Percentiles rank a stretch among this genome's conserved stretches.
Evolutionary conservation across 2,797 vertebrate species (phyloP).

Genomic region (Sebastes diaconus): DNA sequence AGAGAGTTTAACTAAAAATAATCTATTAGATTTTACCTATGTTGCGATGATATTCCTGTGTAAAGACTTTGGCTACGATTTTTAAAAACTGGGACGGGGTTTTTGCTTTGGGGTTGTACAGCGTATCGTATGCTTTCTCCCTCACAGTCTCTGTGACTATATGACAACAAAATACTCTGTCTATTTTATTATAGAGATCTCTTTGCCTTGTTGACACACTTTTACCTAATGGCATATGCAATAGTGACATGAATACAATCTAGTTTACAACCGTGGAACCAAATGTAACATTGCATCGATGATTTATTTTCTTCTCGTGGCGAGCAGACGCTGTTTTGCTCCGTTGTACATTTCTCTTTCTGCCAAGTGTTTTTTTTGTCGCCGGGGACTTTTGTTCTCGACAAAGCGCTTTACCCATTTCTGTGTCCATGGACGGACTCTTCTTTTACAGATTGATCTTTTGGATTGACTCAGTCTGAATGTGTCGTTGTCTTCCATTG

Average conservation of each 20-base stretch:
- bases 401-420: conserved; percentile 75
- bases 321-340: conserved; percentile 81
- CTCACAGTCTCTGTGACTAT: conserved; percentile 57
- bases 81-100: conserved; percentile 34
- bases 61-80: conserved; percentile 74
- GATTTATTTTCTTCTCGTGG: conserved; percentile 66
- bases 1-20: conserved; percentile 67
- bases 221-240: conserved; percentile 91
- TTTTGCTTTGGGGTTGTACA: conserved; percentile 66
- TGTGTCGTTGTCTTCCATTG: conserved; percentile 82
- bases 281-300: conserved; percentile 88
- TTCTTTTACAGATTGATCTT: conserved; percentile 23
- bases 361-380: conserved; percentile 82
- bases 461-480: conserved; percentile 62
- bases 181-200: conserved; percentile 76
- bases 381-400: conserved; percentile 82
- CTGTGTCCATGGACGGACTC: conserved; percentile 81
- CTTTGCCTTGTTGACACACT: conserved; percentile 78
- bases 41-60: conserved; percentile 66
- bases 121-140: conserved; percentile 62
- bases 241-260: conserved; percentile 88
- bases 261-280: conserved; percentile 98
- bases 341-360: conserved; percentile 87
- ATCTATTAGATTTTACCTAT: conserved; percentile 67
- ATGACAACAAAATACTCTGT: conserved; percentile 45